These are phyloP conservation scores for Leucopsar rothschildi DNA, from an alignment of 2,113 vertebrate species.

Conservation along the genomic window DNA sequence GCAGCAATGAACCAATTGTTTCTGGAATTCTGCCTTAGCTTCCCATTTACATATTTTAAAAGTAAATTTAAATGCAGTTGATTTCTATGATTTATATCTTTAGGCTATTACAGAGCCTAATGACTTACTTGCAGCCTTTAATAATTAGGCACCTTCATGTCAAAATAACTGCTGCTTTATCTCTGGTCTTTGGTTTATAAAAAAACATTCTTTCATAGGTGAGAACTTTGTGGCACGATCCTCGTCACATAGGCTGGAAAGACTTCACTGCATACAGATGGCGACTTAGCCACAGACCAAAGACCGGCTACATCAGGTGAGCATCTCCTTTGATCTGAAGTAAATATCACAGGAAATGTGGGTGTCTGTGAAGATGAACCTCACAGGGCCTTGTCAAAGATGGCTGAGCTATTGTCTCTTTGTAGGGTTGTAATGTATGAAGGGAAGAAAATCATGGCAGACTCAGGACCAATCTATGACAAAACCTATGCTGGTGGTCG, in stretches of 20 bases:
- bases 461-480: conserved; percentile 94
- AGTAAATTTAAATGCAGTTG: not conserved
- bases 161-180: not conserved
- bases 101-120: not conserved
- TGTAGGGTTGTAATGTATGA: conserved; percentile 96
- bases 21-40: not conserved
- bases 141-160: not conserved
- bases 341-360: not conserved
- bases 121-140: not conserved
- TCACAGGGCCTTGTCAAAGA: not conserved
- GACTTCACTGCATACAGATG: conserved; percentile 98
- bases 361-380: not conserved
- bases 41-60: not conserved
- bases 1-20: not conserved
- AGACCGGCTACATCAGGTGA: conserved; percentile 95
- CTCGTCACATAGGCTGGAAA: conserved; percentile 97
- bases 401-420: not conserved
- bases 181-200: not conserved
- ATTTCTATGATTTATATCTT: not conserved
- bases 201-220: conserved; percentile 72
- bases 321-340: not conserved
- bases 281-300: conserved; percentile 95
- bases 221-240: conserved; percentile 96
- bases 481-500: conserved; percentile 95
- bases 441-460: conserved; percentile 98